phyloP scores from a whole-genome alignment of 2,113 vertebrate genomes.

The Steatornis caripensis region DNA sequence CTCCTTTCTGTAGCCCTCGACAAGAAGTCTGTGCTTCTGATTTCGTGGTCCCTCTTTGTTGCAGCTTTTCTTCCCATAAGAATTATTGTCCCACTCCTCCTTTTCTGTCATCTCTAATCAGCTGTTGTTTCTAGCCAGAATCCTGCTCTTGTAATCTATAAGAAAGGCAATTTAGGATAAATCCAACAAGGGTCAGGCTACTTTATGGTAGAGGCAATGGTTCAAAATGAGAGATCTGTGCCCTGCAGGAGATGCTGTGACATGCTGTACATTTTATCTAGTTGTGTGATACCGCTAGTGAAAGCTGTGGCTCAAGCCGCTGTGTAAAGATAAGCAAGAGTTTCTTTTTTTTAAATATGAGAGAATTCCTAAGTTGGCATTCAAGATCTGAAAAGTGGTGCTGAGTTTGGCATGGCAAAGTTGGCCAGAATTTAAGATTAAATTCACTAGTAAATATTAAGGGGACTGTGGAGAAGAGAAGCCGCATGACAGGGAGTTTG shows the following conservation, averaged over 20 bases:
- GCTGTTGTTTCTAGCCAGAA: not conserved
- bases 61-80: not conserved
- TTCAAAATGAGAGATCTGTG: not conserved
- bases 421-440: not conserved
- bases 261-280: not conserved
- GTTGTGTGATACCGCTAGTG: not conserved
- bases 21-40: not conserved
- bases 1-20: not conserved
- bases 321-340: not conserved
- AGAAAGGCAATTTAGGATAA: not conserved
- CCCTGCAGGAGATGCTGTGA: not conserved
- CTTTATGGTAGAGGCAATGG: not conserved
- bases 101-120: not conserved
- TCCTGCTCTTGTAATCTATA: accelerated
- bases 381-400: not conserved
- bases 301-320: not conserved
- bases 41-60: not conserved
- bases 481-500: not conserved
- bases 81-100: not conserved
- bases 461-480: not conserved
- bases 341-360: not conserved
- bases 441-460: not conserved
- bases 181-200: not conserved
- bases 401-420: not conserved
- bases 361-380: not conserved